Base-by-base conservation (phyloP, 2,113 vertebrate species). In the Poeciliopsis prolifica region DNA sequence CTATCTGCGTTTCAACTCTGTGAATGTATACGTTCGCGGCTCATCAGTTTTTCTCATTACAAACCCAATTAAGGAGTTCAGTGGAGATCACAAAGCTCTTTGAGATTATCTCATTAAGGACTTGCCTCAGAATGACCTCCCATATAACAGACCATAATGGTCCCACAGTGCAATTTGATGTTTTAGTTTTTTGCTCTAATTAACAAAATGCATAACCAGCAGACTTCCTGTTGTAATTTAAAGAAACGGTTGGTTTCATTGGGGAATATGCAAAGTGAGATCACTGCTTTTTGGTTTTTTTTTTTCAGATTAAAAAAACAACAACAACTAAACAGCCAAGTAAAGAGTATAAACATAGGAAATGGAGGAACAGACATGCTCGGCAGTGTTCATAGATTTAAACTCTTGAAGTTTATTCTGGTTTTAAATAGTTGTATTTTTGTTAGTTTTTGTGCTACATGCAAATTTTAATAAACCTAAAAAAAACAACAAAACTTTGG, bases 11-110 rank as follows among this genome's bases (percentile, higher is more conserved):
- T 29, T 70, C 79, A 63, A 60, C 70, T 26, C 31, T 78, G 69
- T 54, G 62, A 63, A 69, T 82, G 26, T 67, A 51, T 14, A 10
- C 75, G 62, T 87, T 76, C 67, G 68, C 68, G 63, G 72, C 75
- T 80, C 67, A 63, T 71, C 48, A 82, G 54, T 82, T 31, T 37
- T 81, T 83, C 74, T 84, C 78, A 82, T 87, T 81, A 83, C 40
- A 70, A 35, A 61, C 61, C 63, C 62, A 86, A 84, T 86, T 65
- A 86, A 73, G 37, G 72, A 82, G 67, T 82, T 78, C 7, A 3
- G 62, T 61, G 54, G 68, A 84, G 72, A 86, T 74, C 33, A 40
- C 26, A 79, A 31, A 83, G 64, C 64, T 72, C 71, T 40, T 51
- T 31, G n/a, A 64, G 28, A 75, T 75, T 37, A 80, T 79, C 76